These are phyloP conservation scores for Isichthys henryi DNA, from an alignment of 2,113 vertebrate species.

Conservation along the genomic window DNA sequence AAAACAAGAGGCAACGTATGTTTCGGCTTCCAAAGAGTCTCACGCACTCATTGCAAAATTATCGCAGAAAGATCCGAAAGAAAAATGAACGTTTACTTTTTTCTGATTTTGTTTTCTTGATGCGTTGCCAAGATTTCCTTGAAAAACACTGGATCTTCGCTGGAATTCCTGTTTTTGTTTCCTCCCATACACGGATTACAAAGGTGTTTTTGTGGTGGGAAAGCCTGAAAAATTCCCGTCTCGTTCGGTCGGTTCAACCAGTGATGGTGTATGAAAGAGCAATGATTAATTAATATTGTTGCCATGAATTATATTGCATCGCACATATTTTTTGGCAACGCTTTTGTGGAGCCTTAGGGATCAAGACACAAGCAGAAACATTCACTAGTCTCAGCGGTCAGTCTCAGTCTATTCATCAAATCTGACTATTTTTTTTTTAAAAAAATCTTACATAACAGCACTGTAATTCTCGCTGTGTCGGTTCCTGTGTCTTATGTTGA, in stretches of 20 bases:
- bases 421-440: not conserved
- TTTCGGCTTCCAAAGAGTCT: not conserved
- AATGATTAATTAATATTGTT: constrained; percentile 56
- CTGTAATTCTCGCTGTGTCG: not conserved
- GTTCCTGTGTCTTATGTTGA: constrained; percentile 12
- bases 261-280: constrained; percentile 33
- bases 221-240: constrained; percentile 10
- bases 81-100: not conserved
- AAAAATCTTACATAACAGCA: constrained; percentile 9
- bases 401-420: constrained; percentile 13
- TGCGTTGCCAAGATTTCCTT: not conserved
- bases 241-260: constrained; percentile 26
- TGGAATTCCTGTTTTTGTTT: constrained; percentile 2
- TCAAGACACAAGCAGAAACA: constrained; percentile 18
- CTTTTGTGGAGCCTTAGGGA: constrained; percentile 9
- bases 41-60: not conserved
- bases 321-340: constrained; percentile 19
- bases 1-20: not conserved
- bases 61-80: not conserved
- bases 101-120: constrained; percentile 4
- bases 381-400: constrained; percentile 8
- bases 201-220: constrained; percentile 7
- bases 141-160: not conserved
- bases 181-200: constrained; percentile 10
- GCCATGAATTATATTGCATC: constrained; percentile 41